phyloP scores from a whole-genome alignment of 2,797 vertebrate species.

The Scyliorhinus canicula region DNA sequence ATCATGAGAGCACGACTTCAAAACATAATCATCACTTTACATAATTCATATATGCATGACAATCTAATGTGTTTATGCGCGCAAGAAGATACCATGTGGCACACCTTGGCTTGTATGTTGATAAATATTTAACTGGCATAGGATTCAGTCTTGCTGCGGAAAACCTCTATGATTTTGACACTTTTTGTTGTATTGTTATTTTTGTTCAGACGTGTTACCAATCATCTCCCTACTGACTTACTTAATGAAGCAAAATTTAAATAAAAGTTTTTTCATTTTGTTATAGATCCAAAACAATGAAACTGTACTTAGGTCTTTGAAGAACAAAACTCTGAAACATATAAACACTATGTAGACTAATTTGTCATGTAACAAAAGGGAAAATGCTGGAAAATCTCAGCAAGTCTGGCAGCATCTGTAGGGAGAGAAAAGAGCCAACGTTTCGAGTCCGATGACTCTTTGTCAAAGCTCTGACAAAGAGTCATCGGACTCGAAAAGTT shows the following conservation, averaged over 20 bases:
- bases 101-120: background rate
- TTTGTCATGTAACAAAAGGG: no score
- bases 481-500: no score
- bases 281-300: background rate
- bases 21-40: background rate
- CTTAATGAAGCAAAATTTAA: background rate
- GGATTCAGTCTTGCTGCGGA: no score
- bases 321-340: background rate
- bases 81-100: background rate
- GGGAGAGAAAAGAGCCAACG: no score
- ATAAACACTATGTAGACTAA: background rate
- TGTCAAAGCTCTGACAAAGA: no score
- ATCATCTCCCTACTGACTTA: background rate
- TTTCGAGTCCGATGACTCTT: no score
- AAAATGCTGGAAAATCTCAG: no score
- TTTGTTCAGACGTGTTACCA: background rate
- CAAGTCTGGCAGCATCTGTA: no score
- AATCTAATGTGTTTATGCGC: background rate
- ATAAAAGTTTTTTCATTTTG: background rate
- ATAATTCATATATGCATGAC: constrained; percentile 17
- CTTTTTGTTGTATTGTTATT: background rate
- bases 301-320: background rate
- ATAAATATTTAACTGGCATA: constrained; percentile 9
- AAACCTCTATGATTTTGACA: background rate
- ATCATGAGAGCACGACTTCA: background rate